These are phyloP conservation scores for Lasioglossum vierecki DNA, from an alignment of 2,888 invertebrate genomes.

Conservation along the genomic window DNA sequence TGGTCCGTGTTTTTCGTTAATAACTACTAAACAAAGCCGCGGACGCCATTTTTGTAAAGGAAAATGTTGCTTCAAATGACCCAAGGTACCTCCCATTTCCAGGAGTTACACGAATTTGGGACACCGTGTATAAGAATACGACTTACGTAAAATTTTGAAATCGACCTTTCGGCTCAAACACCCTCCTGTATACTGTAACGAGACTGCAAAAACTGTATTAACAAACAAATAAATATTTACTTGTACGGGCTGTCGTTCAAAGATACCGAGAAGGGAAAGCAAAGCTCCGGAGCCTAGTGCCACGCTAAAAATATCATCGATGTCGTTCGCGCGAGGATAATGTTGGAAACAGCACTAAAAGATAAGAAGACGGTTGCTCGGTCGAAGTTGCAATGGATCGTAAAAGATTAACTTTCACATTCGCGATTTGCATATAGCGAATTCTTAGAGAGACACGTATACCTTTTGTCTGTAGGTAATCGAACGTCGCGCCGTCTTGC, in stretches of 20 bases:
- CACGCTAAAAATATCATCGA: conserved; percentile 37
- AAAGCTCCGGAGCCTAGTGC: neutral
- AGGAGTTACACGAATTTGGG: no score
- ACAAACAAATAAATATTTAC: neutral
- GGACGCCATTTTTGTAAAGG: no score
- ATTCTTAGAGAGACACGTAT: conserved; percentile 21
- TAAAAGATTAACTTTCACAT: conserved; percentile 60
- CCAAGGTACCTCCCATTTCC: no score
- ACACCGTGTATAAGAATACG: no score
- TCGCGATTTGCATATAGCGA: conserved; percentile 45
- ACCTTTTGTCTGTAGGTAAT: neutral
- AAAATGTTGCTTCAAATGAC: no score
- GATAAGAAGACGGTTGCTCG: conserved; percentile 47
- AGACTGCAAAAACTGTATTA: neutral
- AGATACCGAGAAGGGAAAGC: conserved; percentile 5
- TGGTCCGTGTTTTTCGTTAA: no score
- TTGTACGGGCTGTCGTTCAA: neutral
- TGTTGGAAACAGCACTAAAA: conserved; percentile 32
- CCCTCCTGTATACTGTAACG: no score
- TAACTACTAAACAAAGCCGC: no score
- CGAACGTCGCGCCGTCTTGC: neutral
- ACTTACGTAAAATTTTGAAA: no score
- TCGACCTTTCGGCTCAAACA: no score
- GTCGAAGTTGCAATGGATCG: conserved; percentile 51
- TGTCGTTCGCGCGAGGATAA: conserved; percentile 36